Evolutionary conservation across 2,797 vertebrate species (phyloP), one percentile per base, ranked within the genome.

Genomic region (Galagoides demidoff): DNA sequence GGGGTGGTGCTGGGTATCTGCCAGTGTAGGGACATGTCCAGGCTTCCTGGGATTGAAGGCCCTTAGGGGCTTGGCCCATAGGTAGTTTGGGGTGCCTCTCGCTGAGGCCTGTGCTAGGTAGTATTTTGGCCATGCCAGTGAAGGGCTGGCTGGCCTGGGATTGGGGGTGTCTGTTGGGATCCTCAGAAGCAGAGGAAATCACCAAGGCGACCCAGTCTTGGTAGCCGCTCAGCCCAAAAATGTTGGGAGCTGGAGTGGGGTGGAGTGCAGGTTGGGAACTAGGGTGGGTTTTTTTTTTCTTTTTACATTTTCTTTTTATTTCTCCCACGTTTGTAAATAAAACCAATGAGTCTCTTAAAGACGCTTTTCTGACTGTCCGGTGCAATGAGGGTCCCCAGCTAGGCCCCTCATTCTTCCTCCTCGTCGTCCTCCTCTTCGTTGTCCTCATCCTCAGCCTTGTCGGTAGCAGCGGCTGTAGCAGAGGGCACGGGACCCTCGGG

Each of bases 371-470:
- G 97, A 98, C 97, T 98, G 97, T 98, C 98, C 97, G 85, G 97
- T 98, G 98, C 96, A 98, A 94, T 96, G 94, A 84, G 96, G 95
- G 93, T 70, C 96, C 96, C 93, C 8, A 12, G 52, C 52, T 87
- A 22, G n/a, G 73, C 93, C 96, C 90, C 77, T 98, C 85, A 98
- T 97, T 91, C 83, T 63, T 97, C 97, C 23, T 98, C 98, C 22
- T 89, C 96, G 0, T 98, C 92, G 9, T 97, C 93, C 13, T 98
- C 98, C 0, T 98, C 98, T 9, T 98, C 98, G 1, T 97, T 95
- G 0, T 97, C 97, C 4, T 98, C 98, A 7, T 98, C 97, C 1
- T 99, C 98, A 25, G 98, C 98, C 97, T 98, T 98, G 97, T 99
- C 98, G 27, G 98, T 97, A 22, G 96, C 71, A 23, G 98, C 95